phyloP scores from a whole-genome alignment of 2,888 invertebrate genomes.

The Colletes collaris region DNA sequence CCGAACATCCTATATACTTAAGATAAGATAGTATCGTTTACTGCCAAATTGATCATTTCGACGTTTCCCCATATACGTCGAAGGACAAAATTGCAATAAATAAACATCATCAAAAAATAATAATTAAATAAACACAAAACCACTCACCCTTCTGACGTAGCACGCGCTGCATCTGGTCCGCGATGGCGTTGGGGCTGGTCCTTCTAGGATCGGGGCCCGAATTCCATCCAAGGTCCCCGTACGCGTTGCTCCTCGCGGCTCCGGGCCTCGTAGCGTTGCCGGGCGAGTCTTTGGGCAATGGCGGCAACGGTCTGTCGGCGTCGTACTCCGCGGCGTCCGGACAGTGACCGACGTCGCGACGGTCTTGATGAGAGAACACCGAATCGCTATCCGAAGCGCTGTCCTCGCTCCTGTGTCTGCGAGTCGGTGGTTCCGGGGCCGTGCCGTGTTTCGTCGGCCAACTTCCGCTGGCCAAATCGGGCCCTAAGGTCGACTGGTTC shows the following conservation, averaged over 20 bases:
- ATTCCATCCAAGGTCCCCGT: slow-evolving; percentile 38
- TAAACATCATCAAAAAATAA: too few relatives aligned
- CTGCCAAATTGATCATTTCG: too few relatives aligned
- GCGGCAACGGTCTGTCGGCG: slow-evolving; percentile 83
- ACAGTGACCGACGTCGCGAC: slow-evolving; percentile 26
- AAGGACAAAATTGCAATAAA: too few relatives aligned
- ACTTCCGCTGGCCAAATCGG: slow-evolving; percentile 68
- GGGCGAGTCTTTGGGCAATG: slow-evolving; percentile 82
- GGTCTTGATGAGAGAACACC: slow-evolving; percentile 56
- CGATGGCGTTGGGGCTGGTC: slow-evolving; percentile 19
- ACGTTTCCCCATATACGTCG: too few relatives aligned
- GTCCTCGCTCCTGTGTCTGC: slow-evolving; percentile 73
- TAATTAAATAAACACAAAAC: not conserved
- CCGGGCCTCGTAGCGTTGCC: slow-evolving; percentile 71
- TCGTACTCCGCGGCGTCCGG: slow-evolving; percentile 72
- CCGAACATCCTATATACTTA: too few relatives aligned
- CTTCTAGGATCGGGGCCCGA: slow-evolving; percentile 36
- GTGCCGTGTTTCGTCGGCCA: slow-evolving; percentile 84
- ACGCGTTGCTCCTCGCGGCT: slow-evolving; percentile 45
- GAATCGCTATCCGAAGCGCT: slow-evolving; percentile 66
- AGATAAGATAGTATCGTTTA: too few relatives aligned
- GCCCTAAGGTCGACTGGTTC: slow-evolving; percentile 72
- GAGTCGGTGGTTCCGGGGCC: slow-evolving; percentile 79
- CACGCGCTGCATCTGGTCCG: not conserved
- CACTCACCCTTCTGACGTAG: slow-evolving; percentile 39